A percentile compares a stretch with the other conserved stretches of the same genome.
Evolutionary conservation across 1,140 invertebrate genomes (phyloP).

Genomic region (Nymphalis io): DNA sequence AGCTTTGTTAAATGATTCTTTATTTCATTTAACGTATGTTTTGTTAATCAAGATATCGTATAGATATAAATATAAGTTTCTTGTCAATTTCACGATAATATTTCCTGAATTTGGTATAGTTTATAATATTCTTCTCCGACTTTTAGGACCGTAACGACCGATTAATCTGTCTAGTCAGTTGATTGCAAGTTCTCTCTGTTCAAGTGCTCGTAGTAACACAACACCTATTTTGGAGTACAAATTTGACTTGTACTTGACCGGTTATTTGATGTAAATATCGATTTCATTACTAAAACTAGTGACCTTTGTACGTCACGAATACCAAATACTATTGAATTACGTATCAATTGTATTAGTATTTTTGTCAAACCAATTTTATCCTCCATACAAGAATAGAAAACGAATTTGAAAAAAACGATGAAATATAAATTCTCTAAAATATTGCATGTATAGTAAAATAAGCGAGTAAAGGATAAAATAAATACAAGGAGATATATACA

Average conservation of each 20-base stretch:
- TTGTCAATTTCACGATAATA: too few relatives aligned
- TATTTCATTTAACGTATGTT: neutral
- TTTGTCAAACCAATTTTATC: neutral
- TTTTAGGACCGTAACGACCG: too few relatives aligned
- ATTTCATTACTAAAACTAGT: constrained; percentile 15
- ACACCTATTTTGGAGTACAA: constrained; percentile 8
- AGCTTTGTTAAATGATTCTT: neutral
- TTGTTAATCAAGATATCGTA: neutral
- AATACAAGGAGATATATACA: constrained; percentile 25
- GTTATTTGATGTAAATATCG: constrained; percentile 8
- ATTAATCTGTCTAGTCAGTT: too few relatives aligned
- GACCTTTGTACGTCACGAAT: constrained; percentile 8
- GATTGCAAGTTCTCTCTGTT: neutral
- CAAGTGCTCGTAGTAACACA: neutral
- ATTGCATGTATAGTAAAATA: neutral
- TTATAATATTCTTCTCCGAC: too few relatives aligned
- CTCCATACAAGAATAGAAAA: neutral
- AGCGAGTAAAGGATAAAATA: constrained; percentile 20
- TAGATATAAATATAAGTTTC: too few relatives aligned
- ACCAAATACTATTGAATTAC: constrained; percentile 10
- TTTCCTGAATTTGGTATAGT: too few relatives aligned
- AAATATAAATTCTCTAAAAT: too few relatives aligned
- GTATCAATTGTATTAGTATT: neutral
- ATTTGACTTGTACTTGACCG: constrained; percentile 12
- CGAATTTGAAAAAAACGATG: neutral